Evolutionary conservation across 2,888 invertebrate genomes (phyloP), one percentile per base, ranked within the genome.

Genomic region (Papilio gigon): DNA sequence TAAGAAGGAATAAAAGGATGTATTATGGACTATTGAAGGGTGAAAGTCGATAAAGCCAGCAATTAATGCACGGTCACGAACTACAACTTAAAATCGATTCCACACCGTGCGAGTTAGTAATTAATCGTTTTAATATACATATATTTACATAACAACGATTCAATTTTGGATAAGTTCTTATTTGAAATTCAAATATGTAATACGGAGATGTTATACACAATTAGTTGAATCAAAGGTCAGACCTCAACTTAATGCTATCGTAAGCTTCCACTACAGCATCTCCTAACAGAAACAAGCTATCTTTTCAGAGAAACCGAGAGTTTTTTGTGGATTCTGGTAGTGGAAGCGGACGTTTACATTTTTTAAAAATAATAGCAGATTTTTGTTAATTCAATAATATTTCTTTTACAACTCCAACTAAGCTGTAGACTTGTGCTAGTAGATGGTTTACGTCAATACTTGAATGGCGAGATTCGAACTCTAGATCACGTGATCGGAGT

Each of bases 41-140:
- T 56, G 27, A 56, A 56, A 56, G 30, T 56, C 4, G n/a, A 53
- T 53, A 53, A 27, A 53, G 27, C 50, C 6, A n/a, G 14, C 30
- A 30, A 56, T 30, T 30, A 56, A 56, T 30, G n/a, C 53, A 56
- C 53, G 27, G 53, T 56, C 53, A 56, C 30, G 53, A n/a, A 30
- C 30, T 56, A 8, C 8, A 56, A 56, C 30, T 56, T 56, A 30
- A 56, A 56, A 56, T 56, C 53, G 53, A 30, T 71, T 73, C 68
- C 56, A 67, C 22, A 65, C 27, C 59, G 17, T 33, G 14, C 53
- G 30, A 66, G 63, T 53, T 50, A 50, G 14, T 30, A 9, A 56
- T 27, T 53, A 27, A 53, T 56, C 17, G 53, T 30, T 56, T 56
- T 30, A 30, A 56, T 50, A 25, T 56, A 56, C 30, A 56, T 30